These are phyloP conservation scores for Lycia hirtaria DNA, from an alignment of 2,888 invertebrate species.

Conservation along the genomic window DNA sequence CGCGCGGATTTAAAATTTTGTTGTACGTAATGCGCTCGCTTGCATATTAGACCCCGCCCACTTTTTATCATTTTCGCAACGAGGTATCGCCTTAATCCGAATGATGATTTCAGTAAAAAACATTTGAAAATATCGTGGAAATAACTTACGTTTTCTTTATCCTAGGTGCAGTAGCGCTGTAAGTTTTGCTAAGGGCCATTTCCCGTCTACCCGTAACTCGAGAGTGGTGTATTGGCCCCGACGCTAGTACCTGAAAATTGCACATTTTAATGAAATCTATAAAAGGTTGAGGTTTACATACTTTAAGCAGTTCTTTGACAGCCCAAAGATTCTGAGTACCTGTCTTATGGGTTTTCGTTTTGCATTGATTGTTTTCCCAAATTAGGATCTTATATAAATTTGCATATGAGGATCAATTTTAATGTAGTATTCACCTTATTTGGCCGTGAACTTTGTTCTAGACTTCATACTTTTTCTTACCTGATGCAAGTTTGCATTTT, in stretches of 20 bases:
- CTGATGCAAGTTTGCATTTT: slow-evolving; percentile 80
- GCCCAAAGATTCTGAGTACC: too few species aligned
- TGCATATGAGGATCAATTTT: neutral
- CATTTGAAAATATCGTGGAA: neutral
- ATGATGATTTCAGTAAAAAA: neutral
- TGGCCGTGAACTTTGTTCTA: neutral
- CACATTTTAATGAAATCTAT: neutral
- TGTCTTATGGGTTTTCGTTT: too few species aligned
- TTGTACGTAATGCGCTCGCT: too few species aligned
- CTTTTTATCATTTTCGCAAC: too few species aligned
- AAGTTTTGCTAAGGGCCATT: slow-evolving; percentile 85
- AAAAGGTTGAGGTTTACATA: too few species aligned
- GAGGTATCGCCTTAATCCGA: too few species aligned
- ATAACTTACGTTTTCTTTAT: slow-evolving; percentile 92
- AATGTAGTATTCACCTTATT: neutral
- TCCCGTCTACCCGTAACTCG: slow-evolving; percentile 88
- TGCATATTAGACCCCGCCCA: too few species aligned
- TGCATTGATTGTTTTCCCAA: too few species aligned
- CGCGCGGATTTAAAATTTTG: too few species aligned
- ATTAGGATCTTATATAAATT: too few species aligned
- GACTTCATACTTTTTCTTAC: slow-evolving; percentile 50
- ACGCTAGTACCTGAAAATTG: slow-evolving; percentile 67
- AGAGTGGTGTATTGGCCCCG: slow-evolving; percentile 81
- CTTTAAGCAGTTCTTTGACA: too few species aligned
- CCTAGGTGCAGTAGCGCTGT: slow-evolving; percentile 93